phyloP scores from a whole-genome alignment of 2,888 invertebrate genomes.

The Caenorhabditis zanzibari region DNA sequence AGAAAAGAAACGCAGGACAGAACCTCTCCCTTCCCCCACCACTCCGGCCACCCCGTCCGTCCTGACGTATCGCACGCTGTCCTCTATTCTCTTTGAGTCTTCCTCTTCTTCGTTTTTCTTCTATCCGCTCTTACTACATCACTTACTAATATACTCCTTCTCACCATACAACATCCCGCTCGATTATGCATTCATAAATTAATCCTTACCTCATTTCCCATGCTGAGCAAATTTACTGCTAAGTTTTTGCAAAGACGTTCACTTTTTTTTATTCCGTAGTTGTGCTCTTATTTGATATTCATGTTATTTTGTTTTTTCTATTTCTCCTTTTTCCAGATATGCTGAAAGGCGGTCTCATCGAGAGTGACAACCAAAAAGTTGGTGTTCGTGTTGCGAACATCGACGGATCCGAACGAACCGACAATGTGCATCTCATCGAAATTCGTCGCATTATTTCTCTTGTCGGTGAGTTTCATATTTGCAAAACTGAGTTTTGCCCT shows the following conservation, averaged over 20 bases:
- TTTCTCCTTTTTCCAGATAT: slow-evolving; percentile 48
- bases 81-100: slow-evolving; percentile 39
- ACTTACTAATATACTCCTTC: slow-evolving; percentile 48
- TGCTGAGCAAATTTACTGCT: slow-evolving; percentile 17
- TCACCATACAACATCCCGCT: slow-evolving; percentile 49
- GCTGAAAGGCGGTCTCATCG: slow-evolving; percentile 61
- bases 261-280: background rate
- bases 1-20: slow-evolving; percentile 15
- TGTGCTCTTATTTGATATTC: slow-evolving; percentile 10
- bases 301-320: too few species aligned
- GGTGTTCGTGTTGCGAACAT: slow-evolving; percentile 50
- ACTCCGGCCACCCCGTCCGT: slow-evolving; percentile 41
- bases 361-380: slow-evolving; percentile 56
- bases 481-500: background rate
- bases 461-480: slow-evolving; percentile 64
- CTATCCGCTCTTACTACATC: slow-evolving; percentile 39
- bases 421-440: slow-evolving; percentile 68
- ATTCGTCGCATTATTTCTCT: slow-evolving; percentile 73
- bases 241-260: background rate
- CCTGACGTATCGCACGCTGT: slow-evolving; percentile 40
- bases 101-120: slow-evolving; percentile 11
- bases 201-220: slow-evolving; percentile 2
- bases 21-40: slow-evolving; percentile 36
- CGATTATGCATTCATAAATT: slow-evolving; percentile 36
- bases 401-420: slow-evolving; percentile 41